Base-by-base conservation (phyloP, 1,140 invertebrate species). In the Agraylea sexmaculata region DNA sequence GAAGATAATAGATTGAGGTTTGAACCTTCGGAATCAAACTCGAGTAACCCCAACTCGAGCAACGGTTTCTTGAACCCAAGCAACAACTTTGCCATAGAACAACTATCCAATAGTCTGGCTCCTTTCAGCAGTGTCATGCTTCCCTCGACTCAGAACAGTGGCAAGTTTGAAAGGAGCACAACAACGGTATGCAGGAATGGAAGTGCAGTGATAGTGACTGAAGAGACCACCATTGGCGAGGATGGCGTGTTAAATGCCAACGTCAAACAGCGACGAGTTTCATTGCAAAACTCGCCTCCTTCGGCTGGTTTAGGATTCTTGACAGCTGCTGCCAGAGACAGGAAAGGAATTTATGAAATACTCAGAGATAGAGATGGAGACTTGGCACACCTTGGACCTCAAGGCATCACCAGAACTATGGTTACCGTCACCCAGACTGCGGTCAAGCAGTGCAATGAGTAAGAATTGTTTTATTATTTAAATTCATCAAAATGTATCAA, bases 401-500 rank as follows among this genome's bases (percentile, higher is more conserved):
- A 51, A 31, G 45, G 62, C 8, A 60, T 54, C 17, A 61, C 60
- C 17, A 64, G 58, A 0, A 65, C 62, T 8, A 49, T 61, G 46
- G 61, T 64, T 38, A 64, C 59, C 2, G 59, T 64, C 31, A 56
- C 56, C 13, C 65, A 65, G 44, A 64, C 56, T 3, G 53, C 55
- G 15, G 54, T 57, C 8, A 66, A 59, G 20, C 56, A 55, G 32
- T 66, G 62, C 45, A 68, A 66, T 55, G 64, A 66, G 65, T 68
- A 49, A 68, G 65, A 58, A 45, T 37, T 43, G 27, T 25, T 39
- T 21, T 34, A 19, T 40, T 43, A 31, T 29, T 32, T 32, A 10
- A 8, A 16, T 21, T 6, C n/a, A 11, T 35, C 8, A 35, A n/a
- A n/a, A n/a, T n/a, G n/a, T n/a, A n/a, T n/a, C n/a, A n/a, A n/a